phyloP scores from a whole-genome alignment of 2,113 vertebrate species.

The Chloropsis cyanopogon region DNA sequence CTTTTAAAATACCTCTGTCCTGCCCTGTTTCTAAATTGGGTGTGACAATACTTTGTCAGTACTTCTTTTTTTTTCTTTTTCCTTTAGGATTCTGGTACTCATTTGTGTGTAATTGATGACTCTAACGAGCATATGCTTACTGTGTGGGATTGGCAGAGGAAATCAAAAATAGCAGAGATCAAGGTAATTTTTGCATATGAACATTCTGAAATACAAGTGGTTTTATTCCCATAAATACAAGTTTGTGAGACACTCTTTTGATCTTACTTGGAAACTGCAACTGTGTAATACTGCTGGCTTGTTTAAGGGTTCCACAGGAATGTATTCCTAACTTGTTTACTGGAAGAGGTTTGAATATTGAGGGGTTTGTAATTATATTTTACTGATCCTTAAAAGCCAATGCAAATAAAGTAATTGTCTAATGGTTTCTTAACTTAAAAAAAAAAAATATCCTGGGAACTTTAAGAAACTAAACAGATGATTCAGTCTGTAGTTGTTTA shows the following conservation, averaged over 20 bases:
- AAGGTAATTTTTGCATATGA: constrained; percentile 78
- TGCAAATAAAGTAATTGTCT: neutral
- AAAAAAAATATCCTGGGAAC: neutral
- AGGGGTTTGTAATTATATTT: neutral
- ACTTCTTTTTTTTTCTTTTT: neutral
- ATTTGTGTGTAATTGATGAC: constrained; percentile 94
- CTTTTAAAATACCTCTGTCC: neutral
- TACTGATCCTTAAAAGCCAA: neutral
- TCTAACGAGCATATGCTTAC: constrained; percentile 98
- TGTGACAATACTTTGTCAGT: neutral
- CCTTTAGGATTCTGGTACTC: constrained; percentile 88
- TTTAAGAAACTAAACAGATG: neutral
- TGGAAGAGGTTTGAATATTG: neutral
- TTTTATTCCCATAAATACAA: neutral
- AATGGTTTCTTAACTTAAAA: neutral
- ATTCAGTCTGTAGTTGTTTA: neutral
- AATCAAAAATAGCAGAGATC: constrained; percentile 93
- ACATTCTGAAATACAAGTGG: neutral
- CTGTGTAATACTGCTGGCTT: neutral
- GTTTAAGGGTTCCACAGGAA: neutral
- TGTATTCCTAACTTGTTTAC: neutral
- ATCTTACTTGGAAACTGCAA: neutral
- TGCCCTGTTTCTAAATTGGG: neutral
- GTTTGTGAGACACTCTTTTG: neutral
- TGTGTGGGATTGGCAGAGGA: constrained; percentile 96